Evolutionary conservation across 2,797 vertebrate genomes (phyloP).

Genomic region (Picus viridis): DNA sequence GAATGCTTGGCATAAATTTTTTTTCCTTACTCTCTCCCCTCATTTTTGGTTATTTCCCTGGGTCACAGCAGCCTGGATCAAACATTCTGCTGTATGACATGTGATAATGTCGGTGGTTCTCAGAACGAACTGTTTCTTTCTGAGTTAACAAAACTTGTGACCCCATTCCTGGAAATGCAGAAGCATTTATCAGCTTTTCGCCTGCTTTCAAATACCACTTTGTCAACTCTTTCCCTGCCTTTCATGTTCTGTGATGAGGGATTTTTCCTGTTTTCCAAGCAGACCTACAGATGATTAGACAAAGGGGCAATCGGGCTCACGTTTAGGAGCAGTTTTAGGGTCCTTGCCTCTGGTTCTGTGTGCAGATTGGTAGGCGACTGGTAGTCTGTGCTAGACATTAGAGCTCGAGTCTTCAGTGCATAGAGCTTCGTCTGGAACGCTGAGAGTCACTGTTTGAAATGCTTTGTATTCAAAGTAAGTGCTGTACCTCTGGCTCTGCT

Average conservation of each 20-base stretch:
- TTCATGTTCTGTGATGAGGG: neutral
- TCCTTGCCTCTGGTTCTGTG: neutral
- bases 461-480: constrained; percentile 24
- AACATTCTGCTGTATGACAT: neutral
- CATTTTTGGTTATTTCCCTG: neutral
- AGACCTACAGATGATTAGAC: neutral
- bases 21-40: neutral
- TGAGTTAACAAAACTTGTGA: neutral
- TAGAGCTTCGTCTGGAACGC: neutral
- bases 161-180: neutral
- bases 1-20: neutral
- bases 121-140: neutral
- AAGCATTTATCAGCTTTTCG: neutral
- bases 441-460: neutral
- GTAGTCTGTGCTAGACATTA: neutral
- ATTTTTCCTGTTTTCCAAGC: neutral
- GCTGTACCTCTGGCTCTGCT: neutral
- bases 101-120: neutral
- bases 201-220: neutral
- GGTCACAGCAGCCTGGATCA: neutral
- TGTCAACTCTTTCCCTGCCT: neutral
- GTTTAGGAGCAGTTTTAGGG: neutral
- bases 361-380: neutral
- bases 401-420: neutral
- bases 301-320: neutral